phyloP scores from a whole-genome alignment of 1,140 invertebrate species.

The Trachelipus rathkii region DNA sequence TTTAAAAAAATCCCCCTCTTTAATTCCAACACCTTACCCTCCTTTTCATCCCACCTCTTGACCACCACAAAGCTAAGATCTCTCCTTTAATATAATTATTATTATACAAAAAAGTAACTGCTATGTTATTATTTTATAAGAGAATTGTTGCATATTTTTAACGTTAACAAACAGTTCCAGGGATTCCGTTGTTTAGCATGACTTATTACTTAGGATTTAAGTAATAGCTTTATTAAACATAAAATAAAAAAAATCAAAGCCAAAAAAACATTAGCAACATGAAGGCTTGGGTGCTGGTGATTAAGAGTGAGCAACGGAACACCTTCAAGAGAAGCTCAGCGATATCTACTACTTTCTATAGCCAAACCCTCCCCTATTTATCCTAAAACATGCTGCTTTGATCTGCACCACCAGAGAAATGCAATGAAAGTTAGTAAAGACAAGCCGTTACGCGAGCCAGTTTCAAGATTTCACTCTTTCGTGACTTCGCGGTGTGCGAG shows the following conservation, averaged over 20 bases:
- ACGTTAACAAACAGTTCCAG: background rate
- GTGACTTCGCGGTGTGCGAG: background rate
- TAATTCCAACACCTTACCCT: background rate
- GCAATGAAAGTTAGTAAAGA: background rate
- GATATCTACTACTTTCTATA: conserved; percentile 1
- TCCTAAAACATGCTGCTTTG: conserved; percentile 6
- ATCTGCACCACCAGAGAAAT: conserved; percentile 8
- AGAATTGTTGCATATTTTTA: background rate
- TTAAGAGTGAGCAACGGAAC: background rate
- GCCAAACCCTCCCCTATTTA: conserved; percentile 11
- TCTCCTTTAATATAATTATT: background rate
- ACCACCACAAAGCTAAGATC: conserved; percentile 1
- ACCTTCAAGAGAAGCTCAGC: conserved; percentile 8
- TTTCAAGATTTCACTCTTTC: background rate
- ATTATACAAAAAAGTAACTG: background rate
- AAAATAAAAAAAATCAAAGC: conserved; percentile 5
- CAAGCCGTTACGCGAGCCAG: conserved; percentile 1
- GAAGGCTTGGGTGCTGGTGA: conserved; percentile 7
- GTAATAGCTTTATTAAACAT: background rate
- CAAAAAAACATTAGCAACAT: conserved; percentile 8
- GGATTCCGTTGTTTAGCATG: conserved; percentile 4
- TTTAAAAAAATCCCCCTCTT: background rate
- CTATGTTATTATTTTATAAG: background rate
- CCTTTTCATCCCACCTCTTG: conserved; percentile 9
- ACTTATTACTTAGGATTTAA: background rate